Conservation (phyloP, 2,888 invertebrate species). For the Ophion ventricosus region DNA sequence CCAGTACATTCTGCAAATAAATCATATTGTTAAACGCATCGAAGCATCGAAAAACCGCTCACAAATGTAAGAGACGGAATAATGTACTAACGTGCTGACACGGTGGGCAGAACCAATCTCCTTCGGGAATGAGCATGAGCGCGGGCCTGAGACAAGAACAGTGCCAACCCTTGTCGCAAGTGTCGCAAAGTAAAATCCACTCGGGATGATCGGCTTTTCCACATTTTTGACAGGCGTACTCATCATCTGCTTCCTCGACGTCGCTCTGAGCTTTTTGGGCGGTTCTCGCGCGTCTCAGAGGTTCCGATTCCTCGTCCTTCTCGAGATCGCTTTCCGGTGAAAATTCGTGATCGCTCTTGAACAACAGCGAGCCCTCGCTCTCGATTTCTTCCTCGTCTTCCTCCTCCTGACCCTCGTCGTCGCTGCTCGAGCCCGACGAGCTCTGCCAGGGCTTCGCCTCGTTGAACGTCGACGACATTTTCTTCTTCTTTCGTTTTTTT, state of each 20-base stretch:
- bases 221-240: constrained; percentile 95
- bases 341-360: constrained; percentile 96
- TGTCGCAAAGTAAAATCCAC: constrained; percentile 98
- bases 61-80: neutral
- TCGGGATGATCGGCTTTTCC: constrained; percentile 97
- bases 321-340: constrained; percentile 95
- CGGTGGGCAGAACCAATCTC: constrained; percentile 99
- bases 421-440: constrained; percentile 85
- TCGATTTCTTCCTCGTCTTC: constrained; percentile 84
- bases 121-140: constrained; percentile 96
- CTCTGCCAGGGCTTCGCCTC: constrained; percentile 86
- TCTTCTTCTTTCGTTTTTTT: constrained; percentile 82
- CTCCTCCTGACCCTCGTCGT: constrained; percentile 82
- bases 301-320: constrained; percentile 89
- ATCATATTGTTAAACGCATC: constrained; percentile 28
- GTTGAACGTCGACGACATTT: constrained; percentile 82
- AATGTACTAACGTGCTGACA: constrained; percentile 93
- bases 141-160: constrained; percentile 97
- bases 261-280: constrained; percentile 87
- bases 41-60: neutral
- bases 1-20: constrained; percentile 85
- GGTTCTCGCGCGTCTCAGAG: constrained; percentile 92
- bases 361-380: constrained; percentile 83
- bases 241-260: constrained; percentile 83
- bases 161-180: constrained; percentile 98